Percentiles rank a stretch among this genome's conserved stretches.
Evolutionary conservation across 1,140 invertebrate species (phyloP).

Genomic region (Brachionus calyciflorus): DNA sequence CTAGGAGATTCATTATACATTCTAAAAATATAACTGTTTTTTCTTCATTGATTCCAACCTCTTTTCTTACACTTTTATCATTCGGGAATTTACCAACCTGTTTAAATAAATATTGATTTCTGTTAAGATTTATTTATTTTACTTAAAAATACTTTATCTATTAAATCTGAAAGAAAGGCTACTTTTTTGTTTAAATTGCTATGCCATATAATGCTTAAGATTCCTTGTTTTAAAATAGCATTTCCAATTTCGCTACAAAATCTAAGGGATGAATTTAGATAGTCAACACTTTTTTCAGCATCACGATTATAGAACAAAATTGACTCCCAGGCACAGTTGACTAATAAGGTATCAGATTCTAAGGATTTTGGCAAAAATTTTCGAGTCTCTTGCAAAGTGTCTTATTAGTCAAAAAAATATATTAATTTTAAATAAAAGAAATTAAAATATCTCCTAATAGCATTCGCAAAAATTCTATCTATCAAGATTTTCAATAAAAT

Average conservation of each 20-base stretch:
- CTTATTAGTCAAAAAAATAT: constrained; percentile 47
- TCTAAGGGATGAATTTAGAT: constrained; percentile 67
- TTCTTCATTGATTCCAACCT: constrained; percentile 17
- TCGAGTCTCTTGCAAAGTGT: constrained; percentile 61
- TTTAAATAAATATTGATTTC: too few relatives aligned
- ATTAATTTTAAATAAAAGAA: not conserved
- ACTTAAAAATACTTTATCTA: too few relatives aligned
- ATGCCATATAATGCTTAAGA: constrained; percentile 40
- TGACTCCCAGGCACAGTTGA: constrained; percentile 86
- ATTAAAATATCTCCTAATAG: too few relatives aligned
- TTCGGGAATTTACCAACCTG: not conserved
- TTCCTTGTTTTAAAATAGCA: constrained; percentile 68
- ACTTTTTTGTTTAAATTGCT: constrained; percentile 18
- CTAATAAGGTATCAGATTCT: constrained; percentile 71
- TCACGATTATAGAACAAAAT: constrained; percentile 78
- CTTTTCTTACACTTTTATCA: constrained; percentile 21
- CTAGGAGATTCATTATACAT: constrained; percentile 41
- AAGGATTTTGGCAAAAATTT: constrained; percentile 79
- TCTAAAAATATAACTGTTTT: not conserved
- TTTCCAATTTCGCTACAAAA: constrained; percentile 67
- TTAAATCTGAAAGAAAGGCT: not conserved
- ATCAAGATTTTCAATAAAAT: too few relatives aligned
- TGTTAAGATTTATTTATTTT: too few relatives aligned
- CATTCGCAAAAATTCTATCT: too few relatives aligned
- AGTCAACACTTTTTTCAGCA: constrained; percentile 66